Base-by-base conservation (phyloP, 1,140 invertebrate species). In the Drosophila subpulchrella region DNA sequence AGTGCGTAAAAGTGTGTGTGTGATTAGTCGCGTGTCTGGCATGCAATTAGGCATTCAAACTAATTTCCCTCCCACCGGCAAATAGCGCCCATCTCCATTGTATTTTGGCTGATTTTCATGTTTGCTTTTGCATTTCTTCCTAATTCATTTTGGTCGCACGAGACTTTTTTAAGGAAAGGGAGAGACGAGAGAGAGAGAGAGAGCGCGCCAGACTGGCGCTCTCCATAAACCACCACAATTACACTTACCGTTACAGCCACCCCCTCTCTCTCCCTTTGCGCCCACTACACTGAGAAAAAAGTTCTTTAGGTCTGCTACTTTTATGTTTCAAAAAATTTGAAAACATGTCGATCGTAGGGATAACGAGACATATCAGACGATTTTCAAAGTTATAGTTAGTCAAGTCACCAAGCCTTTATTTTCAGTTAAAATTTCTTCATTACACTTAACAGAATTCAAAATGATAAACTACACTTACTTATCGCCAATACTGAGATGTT, bases 1-100 rank as follows among this genome's bases (percentile, higher is more conserved):
- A 44, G 71, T 72, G 62, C 47, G 24, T 24, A 42, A 46, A 51
- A 34, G 44, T 53, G 63, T 56, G 59, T 32, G 68, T 48, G 44
- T n/a, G 68, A 68, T 78, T 48, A 85, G 84, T 89, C 84, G 84
- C 84, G 84, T 89, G 84, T 89, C 84, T 89, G 77, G 84, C 84
- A 89, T 89, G 77, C 84, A 89, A 90, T 89, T 89, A 89, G 84
- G 56, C 76, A 84, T 80, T 80, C 76, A 88, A 51, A 88, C 82
- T 74, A 76, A 58, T 82, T 82, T 63, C 56, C 72, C 58, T 63
- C 62, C 54, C 44, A 53, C 73, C 53, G 61, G 54, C 71, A 57
- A 56, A 38, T 24, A 24, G 59, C 34, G 34, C 27, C 30, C 41
- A 48, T 32, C 38, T 67, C 34, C 53, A 44, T 72, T 47, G 41